Conservation (phyloP, 2,797 vertebrate species). For the Molossus molossus region DNA sequence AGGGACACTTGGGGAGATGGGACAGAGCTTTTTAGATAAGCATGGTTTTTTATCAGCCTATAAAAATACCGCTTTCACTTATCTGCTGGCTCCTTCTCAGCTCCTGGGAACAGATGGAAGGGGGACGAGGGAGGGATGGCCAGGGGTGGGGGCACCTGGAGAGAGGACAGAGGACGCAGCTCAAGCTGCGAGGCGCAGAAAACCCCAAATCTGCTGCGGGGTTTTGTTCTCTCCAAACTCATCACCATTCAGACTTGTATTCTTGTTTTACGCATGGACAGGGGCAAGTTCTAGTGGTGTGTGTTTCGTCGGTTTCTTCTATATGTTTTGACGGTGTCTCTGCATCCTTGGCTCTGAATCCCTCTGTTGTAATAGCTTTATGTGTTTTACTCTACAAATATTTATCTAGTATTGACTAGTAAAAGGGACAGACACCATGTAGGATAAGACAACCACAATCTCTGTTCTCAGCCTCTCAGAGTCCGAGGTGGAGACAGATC, state of each 20-base stretch:
- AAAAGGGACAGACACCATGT: background rate
- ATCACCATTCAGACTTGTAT: background rate
- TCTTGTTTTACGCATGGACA: background rate
- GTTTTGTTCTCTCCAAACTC: background rate
- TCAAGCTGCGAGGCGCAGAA: background rate
- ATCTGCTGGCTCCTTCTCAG: slow-evolving; percentile 85
- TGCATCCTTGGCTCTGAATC: background rate
- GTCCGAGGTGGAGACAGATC: background rate
- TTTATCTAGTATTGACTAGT: background rate
- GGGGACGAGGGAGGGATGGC: slow-evolving; percentile 39
- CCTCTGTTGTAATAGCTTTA: background rate
- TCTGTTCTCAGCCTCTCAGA: background rate
- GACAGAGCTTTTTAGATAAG: slow-evolving; percentile 87
- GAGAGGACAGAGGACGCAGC: slow-evolving; percentile 2
- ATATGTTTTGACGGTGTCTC: background rate
- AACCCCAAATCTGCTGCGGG: background rate
- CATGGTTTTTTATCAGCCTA: slow-evolving; percentile 89
- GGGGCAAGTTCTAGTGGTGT: background rate
- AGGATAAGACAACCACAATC: background rate
- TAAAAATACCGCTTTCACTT: slow-evolving; percentile 91
- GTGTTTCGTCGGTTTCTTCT: background rate
- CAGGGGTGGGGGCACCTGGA: background rate
- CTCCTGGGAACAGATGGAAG: slow-evolving; percentile 81
- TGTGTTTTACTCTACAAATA: background rate
- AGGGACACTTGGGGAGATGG: slow-evolving; percentile 86